Evolutionary conservation across 2,113 vertebrate species (phyloP), one percentile per base, ranked within the genome.

Genomic region (Phaethornis superciliosus): DNA sequence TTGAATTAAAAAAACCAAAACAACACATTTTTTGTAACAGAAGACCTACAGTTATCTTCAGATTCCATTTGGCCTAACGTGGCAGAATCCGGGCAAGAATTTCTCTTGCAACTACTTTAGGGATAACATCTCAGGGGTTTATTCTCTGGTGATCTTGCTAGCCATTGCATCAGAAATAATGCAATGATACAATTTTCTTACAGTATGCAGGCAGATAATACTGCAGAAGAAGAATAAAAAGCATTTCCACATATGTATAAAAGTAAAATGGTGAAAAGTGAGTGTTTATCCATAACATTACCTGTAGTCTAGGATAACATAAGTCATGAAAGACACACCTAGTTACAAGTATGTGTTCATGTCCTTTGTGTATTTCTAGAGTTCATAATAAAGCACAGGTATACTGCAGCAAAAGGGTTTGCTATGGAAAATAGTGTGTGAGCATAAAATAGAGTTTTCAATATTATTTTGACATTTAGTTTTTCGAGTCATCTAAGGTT

Each of bases 401-500:
- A 81, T 51, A 19, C 51, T n/a, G 46, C n/a, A 92, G 62, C 77
- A 74, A 51, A 85, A 90, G 87, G 59, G 22, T 80, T 59, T 80
- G 81, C 75, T 79, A 10, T 79, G 76, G 71, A 86, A 80, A 94
- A 95, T 64, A 91, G 49, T 87, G 28, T 83, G 58, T 56, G 64
- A 81, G 83, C 59, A 55, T 33, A 67, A 96, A 94, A 85, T 83
- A 90, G 82, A 95, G 49, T 89, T 94, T 87, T 91, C 60, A 58
- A 6, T 87, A 92, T 94, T 96, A 89, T 92, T 91, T 92, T 96
- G 95, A 71, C 76, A 58, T 94, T 96, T 96, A 94, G 3, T 69
- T 85, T 94, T 94, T 72, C 46, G 91, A 97, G 88, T 84, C 85
- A 92, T 81, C 52, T 96, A 76, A 95, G 93, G 93, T 96, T 97